Evolutionary conservation across 2,113 vertebrate species (phyloP).

Genomic region (Nicator chloris): DNA sequence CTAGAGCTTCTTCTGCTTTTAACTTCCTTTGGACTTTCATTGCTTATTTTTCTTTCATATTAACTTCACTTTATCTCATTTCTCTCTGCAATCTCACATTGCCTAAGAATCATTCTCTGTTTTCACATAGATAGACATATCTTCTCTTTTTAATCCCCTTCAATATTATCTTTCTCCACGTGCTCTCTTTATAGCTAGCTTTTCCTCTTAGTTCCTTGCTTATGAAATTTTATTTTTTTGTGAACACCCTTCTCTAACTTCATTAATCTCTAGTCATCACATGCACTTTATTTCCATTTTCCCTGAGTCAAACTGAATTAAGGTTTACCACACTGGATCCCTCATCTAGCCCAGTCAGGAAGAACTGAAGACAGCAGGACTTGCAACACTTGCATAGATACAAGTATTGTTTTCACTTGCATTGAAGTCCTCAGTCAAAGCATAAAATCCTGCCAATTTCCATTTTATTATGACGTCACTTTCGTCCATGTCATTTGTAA

Average conservation of each 20-base stretch:
- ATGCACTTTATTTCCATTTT: background rate
- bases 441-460: background rate
- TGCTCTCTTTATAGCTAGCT: background rate
- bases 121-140: background rate
- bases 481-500: rapidly evolving
- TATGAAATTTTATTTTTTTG: background rate
- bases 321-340: background rate
- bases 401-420: background rate
- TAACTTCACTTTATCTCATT: background rate
- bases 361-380: background rate
- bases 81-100: background rate
- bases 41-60: background rate
- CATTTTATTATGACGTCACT: background rate
- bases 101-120: background rate
- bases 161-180: background rate
- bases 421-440: background rate
- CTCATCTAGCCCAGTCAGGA: background rate
- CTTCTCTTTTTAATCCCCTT: background rate
- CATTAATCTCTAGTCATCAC: background rate
- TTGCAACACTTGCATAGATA: background rate
- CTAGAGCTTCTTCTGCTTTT: background rate
- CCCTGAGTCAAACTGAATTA: background rate
- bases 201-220: background rate
- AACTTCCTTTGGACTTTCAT: background rate
- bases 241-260: background rate